A percentile compares a stretch with the other conserved stretches of the same genome.
Conservation (phyloP, 1,140 invertebrate genomes). For the Euglossa dilemma region DNA sequence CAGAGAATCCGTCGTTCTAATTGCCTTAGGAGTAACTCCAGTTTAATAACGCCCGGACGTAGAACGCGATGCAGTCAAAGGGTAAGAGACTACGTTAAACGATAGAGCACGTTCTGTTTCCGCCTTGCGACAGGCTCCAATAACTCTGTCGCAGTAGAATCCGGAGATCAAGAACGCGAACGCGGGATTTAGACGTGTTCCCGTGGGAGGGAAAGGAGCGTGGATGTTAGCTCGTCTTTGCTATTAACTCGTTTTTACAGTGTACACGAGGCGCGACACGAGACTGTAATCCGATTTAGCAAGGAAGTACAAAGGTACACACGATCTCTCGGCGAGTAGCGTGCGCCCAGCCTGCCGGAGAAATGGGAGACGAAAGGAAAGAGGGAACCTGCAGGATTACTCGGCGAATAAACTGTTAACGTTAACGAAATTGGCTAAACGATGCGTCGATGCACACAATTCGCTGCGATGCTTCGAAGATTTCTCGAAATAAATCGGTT, state of each 20-base stretch:
- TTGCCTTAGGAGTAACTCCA: neutral
- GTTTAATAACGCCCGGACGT: neutral
- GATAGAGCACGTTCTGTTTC: neutral
- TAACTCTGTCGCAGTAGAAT: neutral
- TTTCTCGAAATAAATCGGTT: neutral
- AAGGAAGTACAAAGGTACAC: slow-evolving; percentile 47
- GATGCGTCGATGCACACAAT: neutral
- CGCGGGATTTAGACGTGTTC: slow-evolving; percentile 17
- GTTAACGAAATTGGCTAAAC: slow-evolving; percentile 35
- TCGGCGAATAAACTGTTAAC: slow-evolving; percentile 21
- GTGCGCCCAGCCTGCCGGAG: no score
- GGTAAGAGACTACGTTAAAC: neutral
- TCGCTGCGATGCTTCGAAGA: neutral
- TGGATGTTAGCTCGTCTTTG: slow-evolving; percentile 23
- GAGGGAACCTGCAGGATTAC: slow-evolving; percentile 6
- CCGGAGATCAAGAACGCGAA: slow-evolving; percentile 5
- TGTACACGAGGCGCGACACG: slow-evolving; percentile 21
- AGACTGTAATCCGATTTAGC: slow-evolving; percentile 48
- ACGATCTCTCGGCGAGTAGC: slow-evolving; percentile 3
- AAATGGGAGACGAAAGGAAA: neutral
- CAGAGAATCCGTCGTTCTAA: neutral
- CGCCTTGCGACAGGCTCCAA: neutral
- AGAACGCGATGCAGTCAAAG: neutral
- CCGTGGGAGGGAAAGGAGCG: neutral
- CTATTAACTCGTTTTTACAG: slow-evolving; percentile 48